Conservation (phyloP, 1,140 invertebrate species). For the Sipha flava region DNA sequence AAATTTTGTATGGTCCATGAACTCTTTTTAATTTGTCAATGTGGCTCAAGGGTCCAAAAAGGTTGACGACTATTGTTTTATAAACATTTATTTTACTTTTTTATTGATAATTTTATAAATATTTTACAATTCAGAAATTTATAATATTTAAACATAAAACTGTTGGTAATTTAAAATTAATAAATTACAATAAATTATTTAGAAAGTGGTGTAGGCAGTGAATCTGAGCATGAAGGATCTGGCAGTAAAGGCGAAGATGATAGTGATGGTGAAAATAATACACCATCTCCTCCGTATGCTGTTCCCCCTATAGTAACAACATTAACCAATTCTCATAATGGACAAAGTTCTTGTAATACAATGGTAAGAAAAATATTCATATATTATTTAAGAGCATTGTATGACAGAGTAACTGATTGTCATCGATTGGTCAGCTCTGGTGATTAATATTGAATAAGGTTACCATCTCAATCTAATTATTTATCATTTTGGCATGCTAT, state of each 20-base stretch:
- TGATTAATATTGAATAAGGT: no score
- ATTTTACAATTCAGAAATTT: no score
- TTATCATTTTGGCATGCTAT: no score
- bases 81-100: neutral
- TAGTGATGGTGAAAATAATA: conserved; percentile 48
- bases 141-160: no score
- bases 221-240: conserved; percentile 51
- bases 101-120: neutral
- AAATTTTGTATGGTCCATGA: no score
- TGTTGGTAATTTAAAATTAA: neutral
- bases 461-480: no score
- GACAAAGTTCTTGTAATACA: neutral
- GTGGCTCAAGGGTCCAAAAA: no score
- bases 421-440: no score
- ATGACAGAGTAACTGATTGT: no score
- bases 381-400: no score
- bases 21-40: no score
- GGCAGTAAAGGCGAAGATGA: conserved; percentile 43
- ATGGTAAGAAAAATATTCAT: conserved; percentile 29
- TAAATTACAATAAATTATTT: conserved; percentile 48
- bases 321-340: conserved; percentile 24
- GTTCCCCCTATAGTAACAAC: neutral
- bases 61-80: no score
- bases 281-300: conserved; percentile 23
- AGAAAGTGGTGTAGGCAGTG: conserved; percentile 57